phyloP scores from a whole-genome alignment of 2,888 invertebrate genomes.

The Hyles lineata region DNA sequence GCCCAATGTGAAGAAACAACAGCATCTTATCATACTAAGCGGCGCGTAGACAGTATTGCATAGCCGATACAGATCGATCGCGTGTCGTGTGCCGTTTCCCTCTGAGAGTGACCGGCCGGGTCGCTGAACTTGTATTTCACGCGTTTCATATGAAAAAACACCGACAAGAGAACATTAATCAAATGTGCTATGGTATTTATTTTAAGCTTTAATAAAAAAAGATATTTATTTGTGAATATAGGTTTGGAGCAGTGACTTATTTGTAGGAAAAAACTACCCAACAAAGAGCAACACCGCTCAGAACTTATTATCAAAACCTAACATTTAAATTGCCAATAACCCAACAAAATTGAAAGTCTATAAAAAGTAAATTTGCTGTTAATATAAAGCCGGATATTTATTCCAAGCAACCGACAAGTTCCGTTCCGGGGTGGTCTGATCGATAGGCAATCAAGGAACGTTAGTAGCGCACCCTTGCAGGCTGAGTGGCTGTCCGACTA shows the following conservation, averaged over 20 bases:
- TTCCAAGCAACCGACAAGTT: too few species aligned
- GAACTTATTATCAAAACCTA: too few species aligned
- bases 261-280: too few species aligned
- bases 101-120: background rate
- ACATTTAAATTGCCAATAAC: background rate
- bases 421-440: background rate
- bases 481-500: background rate
- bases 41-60: background rate
- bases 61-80: background rate
- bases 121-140: background rate
- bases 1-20: background rate
- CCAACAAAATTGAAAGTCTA: background rate
- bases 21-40: background rate
- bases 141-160: background rate
- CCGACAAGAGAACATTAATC: background rate
- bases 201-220: too few species aligned
- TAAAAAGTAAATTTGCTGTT: background rate
- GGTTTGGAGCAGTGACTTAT: too few species aligned
- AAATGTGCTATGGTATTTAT: too few species aligned
- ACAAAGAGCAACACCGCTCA: too few species aligned
- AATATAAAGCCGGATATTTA: slow-evolving; percentile 14
- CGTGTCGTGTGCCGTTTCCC: slow-evolving; percentile 1
- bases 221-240: too few species aligned
- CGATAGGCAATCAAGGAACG: slow-evolving; percentile 7
- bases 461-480: background rate